A percentile compares a stretch with the other conserved stretches of the same genome.
phyloP scores from a whole-genome alignment of 2,797 vertebrate species.

The Myotis daubentonii region DNA sequence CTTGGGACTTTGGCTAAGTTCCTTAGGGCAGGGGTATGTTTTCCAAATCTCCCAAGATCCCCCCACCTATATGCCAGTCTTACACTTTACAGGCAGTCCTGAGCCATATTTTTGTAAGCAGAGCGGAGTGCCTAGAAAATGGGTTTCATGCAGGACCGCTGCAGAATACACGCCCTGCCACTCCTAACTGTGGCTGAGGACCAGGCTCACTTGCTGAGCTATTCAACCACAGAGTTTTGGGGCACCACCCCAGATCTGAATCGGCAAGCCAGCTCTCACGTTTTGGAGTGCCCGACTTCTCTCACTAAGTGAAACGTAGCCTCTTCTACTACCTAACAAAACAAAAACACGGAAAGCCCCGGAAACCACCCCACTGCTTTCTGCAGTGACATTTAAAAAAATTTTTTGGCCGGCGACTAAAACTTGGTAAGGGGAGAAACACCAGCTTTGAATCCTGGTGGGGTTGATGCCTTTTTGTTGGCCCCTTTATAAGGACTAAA shows the following conservation, averaged over 20 bases:
- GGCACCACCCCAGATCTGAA: neutral
- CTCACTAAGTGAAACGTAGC: neutral
- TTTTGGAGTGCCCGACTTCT: neutral
- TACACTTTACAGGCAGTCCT: neutral
- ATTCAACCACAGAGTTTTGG: neutral
- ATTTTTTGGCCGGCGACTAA: neutral
- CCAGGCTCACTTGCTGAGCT: neutral
- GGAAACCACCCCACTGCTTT: neutral
- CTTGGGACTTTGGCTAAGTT: neutral
- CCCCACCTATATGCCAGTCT: fast-evolving
- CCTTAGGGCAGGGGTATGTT: neutral
- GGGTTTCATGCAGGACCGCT: neutral
- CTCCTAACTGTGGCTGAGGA: neutral
- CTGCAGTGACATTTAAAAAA: neutral
- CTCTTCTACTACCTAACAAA: neutral
- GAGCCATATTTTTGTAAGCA: neutral
- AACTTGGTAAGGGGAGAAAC: neutral
- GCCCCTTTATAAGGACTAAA: neutral
- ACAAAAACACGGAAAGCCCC: neutral
- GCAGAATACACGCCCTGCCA: neutral
- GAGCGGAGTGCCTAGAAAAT: neutral
- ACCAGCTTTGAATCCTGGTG: neutral
- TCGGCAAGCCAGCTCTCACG: neutral
- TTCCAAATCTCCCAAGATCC: neutral
- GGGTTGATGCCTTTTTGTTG: neutral